Evolutionary conservation across 2,888 invertebrate genomes (phyloP).

Genomic region (Erpobdella octoculata): DNA sequence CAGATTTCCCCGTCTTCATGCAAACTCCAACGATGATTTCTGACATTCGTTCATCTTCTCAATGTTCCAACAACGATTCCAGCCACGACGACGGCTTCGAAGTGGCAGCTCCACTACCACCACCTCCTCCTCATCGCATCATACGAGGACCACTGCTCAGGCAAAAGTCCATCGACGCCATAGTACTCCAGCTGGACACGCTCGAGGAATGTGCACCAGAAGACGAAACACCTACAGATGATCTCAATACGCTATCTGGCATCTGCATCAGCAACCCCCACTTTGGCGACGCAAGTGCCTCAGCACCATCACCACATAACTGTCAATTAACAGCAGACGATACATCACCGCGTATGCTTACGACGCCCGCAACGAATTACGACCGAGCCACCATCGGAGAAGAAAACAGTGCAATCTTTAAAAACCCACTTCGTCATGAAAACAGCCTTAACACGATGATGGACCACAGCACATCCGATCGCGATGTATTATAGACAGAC

Average conservation of each 20-base stretch:
- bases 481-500: too few relatives aligned
- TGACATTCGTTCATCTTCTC: background rate
- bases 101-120: background rate
- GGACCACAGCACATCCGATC: too few relatives aligned
- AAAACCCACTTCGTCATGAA: too few relatives aligned
- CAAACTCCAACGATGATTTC: background rate
- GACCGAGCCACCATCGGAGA: too few relatives aligned
- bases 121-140: background rate
- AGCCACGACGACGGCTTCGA: background rate
- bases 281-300: too few relatives aligned
- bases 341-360: too few relatives aligned
- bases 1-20: background rate
- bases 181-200: constrained; percentile 3
- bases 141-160: background rate
- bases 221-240: background rate
- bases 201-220: constrained; percentile 19
- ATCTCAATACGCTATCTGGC: background rate
- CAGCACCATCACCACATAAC: too few relatives aligned
- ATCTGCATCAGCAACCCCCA: background rate
- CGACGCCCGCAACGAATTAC: too few relatives aligned
- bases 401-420: too few relatives aligned
- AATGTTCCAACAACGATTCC: background rate
- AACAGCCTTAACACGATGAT: too few relatives aligned
- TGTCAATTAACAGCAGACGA: too few relatives aligned
- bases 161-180: background rate